Base-by-base conservation (phyloP, 1,140 invertebrate species). In the Campoletis sonorensis region DNA sequence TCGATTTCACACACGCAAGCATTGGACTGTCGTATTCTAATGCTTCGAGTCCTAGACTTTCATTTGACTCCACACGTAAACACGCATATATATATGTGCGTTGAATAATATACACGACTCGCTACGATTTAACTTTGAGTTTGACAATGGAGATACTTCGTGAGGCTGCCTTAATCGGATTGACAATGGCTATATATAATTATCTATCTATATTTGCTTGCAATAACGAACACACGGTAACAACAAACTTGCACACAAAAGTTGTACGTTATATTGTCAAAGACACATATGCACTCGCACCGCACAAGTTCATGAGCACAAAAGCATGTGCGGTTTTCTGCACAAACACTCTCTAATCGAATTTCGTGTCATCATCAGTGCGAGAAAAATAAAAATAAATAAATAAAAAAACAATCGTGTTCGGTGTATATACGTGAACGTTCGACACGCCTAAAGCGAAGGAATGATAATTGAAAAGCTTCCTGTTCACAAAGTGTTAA, bases 211-310 rank as follows among this genome's bases (percentile, higher is more conserved):
- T n/a, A 64, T 64, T 27, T 64, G 61, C 61, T 64, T 64, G 61
- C 61, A 64, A 64, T n/a, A 26, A 64, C 61, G 23, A 26, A 64
- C 61, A 64, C 23, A 64, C 61, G 23, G 23, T 64, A 64, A 64
- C 61, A 64, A 64, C 61, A 64, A 23, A 64, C 23, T 23, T 26
- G 61, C 61, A 64, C 40, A 58, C 61, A 27, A 64, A 64, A 64
- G 61, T 64, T 64, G 61, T 23, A 64, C 61, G 61, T 64, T 64
- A 64, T 21, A 64, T 45, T 64, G 23, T 64, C 61, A 16, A 26
- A 64, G n/a, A 54, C 51, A 26, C 83, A 85, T 67, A 81, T 83
- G 84, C 78, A 88, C 85, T 85, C 82, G 83, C 85, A 86, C 82
- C 83, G 87, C 85, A 87, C 85, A 84, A 51, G 81, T 76, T 78